Evolutionary conservation across 2,888 invertebrate genomes (phyloP), one percentile per base, ranked within the genome.

Genomic region (Tachina grossa): DNA sequence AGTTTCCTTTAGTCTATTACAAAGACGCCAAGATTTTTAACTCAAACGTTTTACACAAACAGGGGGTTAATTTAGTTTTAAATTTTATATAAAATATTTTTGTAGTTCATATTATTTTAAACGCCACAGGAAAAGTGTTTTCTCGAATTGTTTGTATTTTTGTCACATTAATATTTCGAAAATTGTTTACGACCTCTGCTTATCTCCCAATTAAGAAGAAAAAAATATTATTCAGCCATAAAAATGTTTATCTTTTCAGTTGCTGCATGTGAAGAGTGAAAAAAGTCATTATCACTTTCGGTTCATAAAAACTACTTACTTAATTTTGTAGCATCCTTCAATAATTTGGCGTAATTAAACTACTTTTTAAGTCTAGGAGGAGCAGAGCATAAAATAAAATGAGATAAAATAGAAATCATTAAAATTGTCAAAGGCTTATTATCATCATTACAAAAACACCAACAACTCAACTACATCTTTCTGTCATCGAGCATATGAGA

Each of bases 341-440:
- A 74, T 63, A 75, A 75, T 75, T 61, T 41, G 16, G 10, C n/a
- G 9, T 43, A 43, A 61, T 68, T 55, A 57, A 51, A 55, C 16
- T 55, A 71, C 43, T 31, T 71, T 55, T 22, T 57, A 14, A 71
- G 55, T n/a, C 22, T 31, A 31, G 2, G 0, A 10, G 9, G 0
- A 10, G 9, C 16, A 39, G 65, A 39, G 10, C 53, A 55, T 57
- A n/a, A 19, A 16, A 57, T 10, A 72, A 47, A 55, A 31, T 16
- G 16, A 19, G 53, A 43, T 43, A 66, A 68, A 51, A 53, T 31
- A 69, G 55, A 31, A 31, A 45, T 69, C 71, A 72, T 72, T 59
- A 83, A 83, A 49, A 51, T 66, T 72, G 65, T 71, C 71, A 61
- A 59, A 53, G 47, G 47, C 75, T 81, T 81, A 81, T 81, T 81